Evolutionary conservation across 2,113 vertebrate genomes (phyloP), one percentile per base, ranked within the genome.

Genomic region (Neogale vison): DNA sequence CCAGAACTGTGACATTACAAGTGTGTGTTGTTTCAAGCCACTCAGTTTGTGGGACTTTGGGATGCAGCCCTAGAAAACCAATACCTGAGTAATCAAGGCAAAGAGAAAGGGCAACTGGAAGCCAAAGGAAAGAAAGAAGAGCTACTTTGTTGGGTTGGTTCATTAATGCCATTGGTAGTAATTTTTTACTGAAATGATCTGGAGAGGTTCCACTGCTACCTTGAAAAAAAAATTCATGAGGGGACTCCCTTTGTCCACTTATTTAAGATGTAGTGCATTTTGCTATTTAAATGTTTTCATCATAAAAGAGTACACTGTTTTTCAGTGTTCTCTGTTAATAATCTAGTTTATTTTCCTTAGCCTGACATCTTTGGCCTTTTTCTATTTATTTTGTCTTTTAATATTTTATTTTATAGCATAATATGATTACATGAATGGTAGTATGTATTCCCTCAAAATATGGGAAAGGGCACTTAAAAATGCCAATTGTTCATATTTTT

Each of bases 271-370:
- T 39, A 93, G 42, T 69, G 4, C 7, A 69, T 21, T 88, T 69
- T 83, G 13, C 17, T 95, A 74, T 85, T 87, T 93, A 94, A 93
- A 79, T 85, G 47, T 97, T 65, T 87, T 1, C 26, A 31, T n/a
- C 34, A 36, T 9, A 77, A 59, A 92, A 31, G 3, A 26, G 23
- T 52, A 63, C 57, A n/a, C n/a, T 77, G 11, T 4, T 80, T 92
- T 94, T 76, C 20, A 84, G 4, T 47, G 11, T 83, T 71, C 42
- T 94, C 83, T 81, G 52, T 61, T 63, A 74, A 65, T 8, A 93
- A 23, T 77, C 55, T 79, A 31, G 47, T 59, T 87, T 96, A 45
- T 93, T 96, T 93, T 80, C 67, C 20, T 95, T 96, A 85, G 45
- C 39, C 18, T 12, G 10, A 90, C 14, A 52, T 47, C 55, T 83